Conservation (phyloP, 2,797 vertebrate genomes). For the Otolemur crassicaudatus region DNA sequence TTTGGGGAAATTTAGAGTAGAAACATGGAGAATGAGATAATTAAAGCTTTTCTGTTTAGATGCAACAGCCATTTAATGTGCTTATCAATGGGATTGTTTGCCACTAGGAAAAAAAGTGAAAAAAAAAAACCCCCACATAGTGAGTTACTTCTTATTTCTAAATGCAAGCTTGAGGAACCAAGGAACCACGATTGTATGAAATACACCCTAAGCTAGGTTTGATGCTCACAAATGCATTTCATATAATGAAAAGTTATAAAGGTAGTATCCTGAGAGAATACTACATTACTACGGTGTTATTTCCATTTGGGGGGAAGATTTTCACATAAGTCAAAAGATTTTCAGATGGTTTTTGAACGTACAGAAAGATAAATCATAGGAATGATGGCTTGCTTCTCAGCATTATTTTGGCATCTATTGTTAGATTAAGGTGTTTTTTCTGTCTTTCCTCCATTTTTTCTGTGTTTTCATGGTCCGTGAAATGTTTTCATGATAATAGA, state of each 20-base stretch:
- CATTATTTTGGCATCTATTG: not conserved
- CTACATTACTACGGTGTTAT: not conserved
- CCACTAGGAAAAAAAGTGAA: not conserved
- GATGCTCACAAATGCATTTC: not conserved
- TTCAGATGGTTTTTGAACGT: not conserved
- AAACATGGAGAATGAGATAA: not conserved
- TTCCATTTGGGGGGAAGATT: not conserved
- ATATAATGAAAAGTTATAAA: not conserved
- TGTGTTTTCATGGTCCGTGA: not conserved
- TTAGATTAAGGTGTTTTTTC: not conserved
- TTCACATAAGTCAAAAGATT: constrained; percentile 12
- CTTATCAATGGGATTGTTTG: not conserved
- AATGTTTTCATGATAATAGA: not conserved
- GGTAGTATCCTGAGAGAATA: not conserved
- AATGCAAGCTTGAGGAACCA: not conserved
- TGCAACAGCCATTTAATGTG: not conserved
- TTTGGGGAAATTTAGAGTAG: not conserved
- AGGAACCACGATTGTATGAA: not conserved
- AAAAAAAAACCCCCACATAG: not conserved
- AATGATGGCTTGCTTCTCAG: not conserved
- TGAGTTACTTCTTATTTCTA: not conserved
- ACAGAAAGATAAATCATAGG: not conserved
- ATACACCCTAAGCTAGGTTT: not conserved
- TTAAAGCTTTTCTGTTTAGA: constrained; percentile 10
- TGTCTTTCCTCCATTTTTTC: not conserved